Conservation (phyloP, 1,140 invertebrate genomes). For the Portunus trituberculatus region DNA sequence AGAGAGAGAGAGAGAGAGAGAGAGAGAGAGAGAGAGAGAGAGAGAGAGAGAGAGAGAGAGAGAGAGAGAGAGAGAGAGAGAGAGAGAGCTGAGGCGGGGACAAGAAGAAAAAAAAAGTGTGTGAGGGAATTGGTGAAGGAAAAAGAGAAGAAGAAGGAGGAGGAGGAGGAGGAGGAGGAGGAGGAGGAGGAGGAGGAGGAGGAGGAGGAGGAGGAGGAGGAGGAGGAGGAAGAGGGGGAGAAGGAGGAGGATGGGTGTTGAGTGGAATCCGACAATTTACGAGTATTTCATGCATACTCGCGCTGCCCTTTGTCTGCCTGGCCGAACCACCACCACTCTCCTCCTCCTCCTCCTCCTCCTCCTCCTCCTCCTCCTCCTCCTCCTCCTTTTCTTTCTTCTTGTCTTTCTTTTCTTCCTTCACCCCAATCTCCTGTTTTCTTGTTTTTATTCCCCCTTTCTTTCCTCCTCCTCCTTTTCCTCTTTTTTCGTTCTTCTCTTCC, state of each 20-base stretch:
- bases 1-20: background rate
- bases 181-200: background rate
- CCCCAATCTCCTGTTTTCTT: background rate
- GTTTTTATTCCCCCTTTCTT: background rate
- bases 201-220: background rate
- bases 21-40: background rate
- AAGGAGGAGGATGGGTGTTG: constrained; percentile 31
- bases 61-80: background rate
- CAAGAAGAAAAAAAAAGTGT: background rate
- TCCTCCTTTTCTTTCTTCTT: background rate
- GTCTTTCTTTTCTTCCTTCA: background rate
- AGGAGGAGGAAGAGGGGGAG: background rate
- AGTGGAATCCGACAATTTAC: constrained; percentile 59
- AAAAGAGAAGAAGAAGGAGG: background rate
- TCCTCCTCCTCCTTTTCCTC: too few species aligned
- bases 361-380: background rate
- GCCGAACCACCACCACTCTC: background rate
- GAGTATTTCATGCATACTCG: constrained; percentile 63
- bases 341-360: background rate
- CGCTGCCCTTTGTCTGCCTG: constrained; percentile 49
- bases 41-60: background rate
- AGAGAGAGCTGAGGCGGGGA: too few species aligned
- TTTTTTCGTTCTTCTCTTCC: too few species aligned
- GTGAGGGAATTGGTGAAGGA: background rate
- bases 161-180: background rate